Percentiles rank a stretch among this genome's conserved stretches.
Conservation (phyloP, 1,140 invertebrate genomes). For the Drosophila albomicans region DNA sequence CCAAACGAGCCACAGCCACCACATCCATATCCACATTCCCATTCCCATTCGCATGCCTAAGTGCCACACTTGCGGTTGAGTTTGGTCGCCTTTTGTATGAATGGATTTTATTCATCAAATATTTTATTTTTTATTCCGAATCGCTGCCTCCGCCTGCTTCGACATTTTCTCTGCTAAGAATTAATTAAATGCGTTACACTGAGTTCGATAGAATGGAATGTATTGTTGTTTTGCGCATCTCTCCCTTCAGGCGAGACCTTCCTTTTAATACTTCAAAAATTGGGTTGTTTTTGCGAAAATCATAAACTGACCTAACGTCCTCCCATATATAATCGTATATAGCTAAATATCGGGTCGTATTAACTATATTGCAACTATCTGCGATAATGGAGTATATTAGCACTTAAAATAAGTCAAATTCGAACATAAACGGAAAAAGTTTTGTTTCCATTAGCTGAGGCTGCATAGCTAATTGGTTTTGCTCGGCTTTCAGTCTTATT, state of each 20-base stretch:
- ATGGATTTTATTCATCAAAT: constrained; percentile 76
- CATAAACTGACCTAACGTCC: neutral
- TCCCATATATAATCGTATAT: too few relatives aligned
- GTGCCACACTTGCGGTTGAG: constrained; percentile 63
- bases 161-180: constrained; percentile 54
- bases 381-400: neutral
- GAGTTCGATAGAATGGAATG: constrained; percentile 61
- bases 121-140: constrained; percentile 43
- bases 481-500: constrained; percentile 14
- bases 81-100: constrained; percentile 63
- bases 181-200: constrained; percentile 74
- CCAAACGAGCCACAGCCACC: constrained; percentile 43
- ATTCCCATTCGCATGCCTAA: constrained; percentile 40
- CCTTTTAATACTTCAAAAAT: constrained; percentile 41
- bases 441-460: constrained; percentile 16
- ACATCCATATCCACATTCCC: constrained; percentile 17
- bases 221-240: constrained; percentile 56
- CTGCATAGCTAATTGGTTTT: constrained; percentile 27
- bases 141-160: constrained; percentile 40
- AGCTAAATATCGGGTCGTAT: too few relatives aligned
- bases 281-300: neutral
- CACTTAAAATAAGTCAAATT: constrained; percentile 10
- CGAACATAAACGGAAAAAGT: constrained; percentile 14
- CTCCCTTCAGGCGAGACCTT: constrained; percentile 41
- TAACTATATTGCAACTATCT: neutral